Evolutionary conservation across 2,888 invertebrate species (phyloP).

Genomic region (Agrypnus murinus): DNA sequence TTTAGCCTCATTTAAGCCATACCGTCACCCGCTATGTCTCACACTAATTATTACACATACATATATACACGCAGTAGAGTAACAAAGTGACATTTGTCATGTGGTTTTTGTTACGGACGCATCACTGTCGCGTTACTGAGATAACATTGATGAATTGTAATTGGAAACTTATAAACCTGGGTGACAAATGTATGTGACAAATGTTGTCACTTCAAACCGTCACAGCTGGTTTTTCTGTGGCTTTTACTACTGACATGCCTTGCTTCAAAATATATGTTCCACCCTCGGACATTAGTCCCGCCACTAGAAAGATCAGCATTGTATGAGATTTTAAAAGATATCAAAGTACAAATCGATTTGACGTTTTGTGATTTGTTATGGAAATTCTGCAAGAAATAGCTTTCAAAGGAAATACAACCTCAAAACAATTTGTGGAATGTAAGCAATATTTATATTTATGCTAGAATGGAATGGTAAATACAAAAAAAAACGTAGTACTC

Average conservation of each 20-base stretch:
- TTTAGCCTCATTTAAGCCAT: conserved; percentile 14
- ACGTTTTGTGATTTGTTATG: no score
- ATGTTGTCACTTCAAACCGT: conserved; percentile 24
- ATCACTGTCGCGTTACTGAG: conserved; percentile 22
- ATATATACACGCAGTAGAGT: background rate
- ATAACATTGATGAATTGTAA: conserved; percentile 32
- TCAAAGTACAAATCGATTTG: no score
- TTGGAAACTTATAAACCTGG: conserved; percentile 31
- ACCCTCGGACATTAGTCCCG: no score
- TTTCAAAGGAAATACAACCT: no score
- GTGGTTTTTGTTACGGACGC: conserved; percentile 21
- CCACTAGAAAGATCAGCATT: no score
- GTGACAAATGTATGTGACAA: conserved; percentile 26
- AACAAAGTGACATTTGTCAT: conserved; percentile 27
- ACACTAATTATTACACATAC: conserved; percentile 24
- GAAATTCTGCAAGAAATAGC: no score
- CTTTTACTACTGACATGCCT: background rate
- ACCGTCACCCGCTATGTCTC: background rate
- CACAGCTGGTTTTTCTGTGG: conserved; percentile 14
- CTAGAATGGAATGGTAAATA: no score
- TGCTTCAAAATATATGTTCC: no score
- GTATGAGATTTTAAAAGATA: no score
- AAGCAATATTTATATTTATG: no score
- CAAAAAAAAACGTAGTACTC: no score
- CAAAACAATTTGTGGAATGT: no score